Evolutionary conservation across 2,888 invertebrate genomes (phyloP), one percentile per base, ranked within the genome.

Genomic region (Polyommatus icarus): DNA sequence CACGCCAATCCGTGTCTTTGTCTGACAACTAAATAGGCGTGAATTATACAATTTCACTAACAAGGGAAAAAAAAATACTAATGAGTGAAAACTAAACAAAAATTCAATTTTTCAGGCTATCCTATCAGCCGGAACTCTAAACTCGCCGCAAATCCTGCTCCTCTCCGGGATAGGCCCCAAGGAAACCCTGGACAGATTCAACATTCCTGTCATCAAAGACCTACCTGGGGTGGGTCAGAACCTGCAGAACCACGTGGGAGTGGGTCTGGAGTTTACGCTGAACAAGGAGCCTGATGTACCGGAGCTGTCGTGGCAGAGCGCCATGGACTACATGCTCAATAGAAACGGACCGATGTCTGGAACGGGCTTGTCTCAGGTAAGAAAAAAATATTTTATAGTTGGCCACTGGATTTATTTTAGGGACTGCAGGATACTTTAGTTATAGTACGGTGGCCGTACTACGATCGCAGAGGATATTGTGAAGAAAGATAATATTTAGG

Each of bases 221-320:
- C 87, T 96, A 29, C 96, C 96, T 0, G 96, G 96, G 0, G 96
- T 96, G 0, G 96, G 96, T 0, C 95, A 95, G 83, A 96, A 96
- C 84, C 87, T 96, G 0, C 96, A 96, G 79, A 96, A 96, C 84
- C 96, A 96, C 83, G 95, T 96, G 0, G 95, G 96, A 0, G 95
- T 95, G 54, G 91, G 90, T 7, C 81, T 96, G 10, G 91, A 93
- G n/a, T 96, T 95, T 84, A 90, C 91, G 0, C 87, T 96, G 82
- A 90, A 86, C 5, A 92, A 95, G 78, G 91, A 94, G 71, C 91
- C 94, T 0, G 94, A 95, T 71, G 86, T 90, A 0, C 94, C 94
- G 3, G 95, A 95, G 72, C 84, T 96, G 76, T 95, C 95, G 81
- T 96, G 96, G 96, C 94, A 95, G 0, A 89, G 94, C 0, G 95